A percentile compares a stretch with the other conserved stretches of the same genome.
Conservation (phyloP, 2,888 invertebrate species). For the Epicampocera succincta region DNA sequence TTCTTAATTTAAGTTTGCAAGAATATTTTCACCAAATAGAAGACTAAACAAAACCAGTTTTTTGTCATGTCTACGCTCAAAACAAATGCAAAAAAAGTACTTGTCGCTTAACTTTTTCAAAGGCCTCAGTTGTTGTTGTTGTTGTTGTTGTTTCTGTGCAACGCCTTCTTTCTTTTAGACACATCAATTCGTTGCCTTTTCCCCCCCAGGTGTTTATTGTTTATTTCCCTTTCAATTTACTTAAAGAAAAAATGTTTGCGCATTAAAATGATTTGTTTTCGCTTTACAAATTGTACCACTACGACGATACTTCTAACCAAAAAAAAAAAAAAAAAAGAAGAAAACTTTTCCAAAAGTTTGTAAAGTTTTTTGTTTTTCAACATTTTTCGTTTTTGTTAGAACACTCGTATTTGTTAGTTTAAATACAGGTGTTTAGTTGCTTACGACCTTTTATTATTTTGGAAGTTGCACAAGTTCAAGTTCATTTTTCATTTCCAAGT, state of each 20-base stretch:
- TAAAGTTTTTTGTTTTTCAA: too few species aligned
- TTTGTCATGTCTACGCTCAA: conserved; percentile 4
- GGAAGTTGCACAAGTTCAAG: too few species aligned
- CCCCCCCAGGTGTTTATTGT: conserved; percentile 58
- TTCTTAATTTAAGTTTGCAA: conserved; percentile 7
- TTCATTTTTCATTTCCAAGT: too few species aligned
- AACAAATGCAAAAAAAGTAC: neutral
- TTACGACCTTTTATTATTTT: too few species aligned
- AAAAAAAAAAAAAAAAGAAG: too few species aligned
- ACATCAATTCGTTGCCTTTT: conserved; percentile 16
- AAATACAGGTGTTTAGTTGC: too few species aligned
- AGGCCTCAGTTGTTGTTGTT: conserved; percentile 17
- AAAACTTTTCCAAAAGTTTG: too few species aligned
- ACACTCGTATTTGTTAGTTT: too few species aligned
- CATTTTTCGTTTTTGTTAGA: too few species aligned
- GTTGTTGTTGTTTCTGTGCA: conserved; percentile 19
- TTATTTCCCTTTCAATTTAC: conserved; percentile 62
- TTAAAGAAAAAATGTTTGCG: conserved; percentile 32
- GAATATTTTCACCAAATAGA: conserved; percentile 2
- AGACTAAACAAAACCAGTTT: conserved; percentile 11
- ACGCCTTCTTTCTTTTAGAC: conserved; percentile 29
- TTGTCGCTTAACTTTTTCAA: conserved; percentile 27
- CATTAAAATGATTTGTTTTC: conserved; percentile 14
- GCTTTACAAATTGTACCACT: neutral
- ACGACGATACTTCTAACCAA: neutral